These are phyloP conservation scores for Kuschelorhynchus macadamiae DNA, from an alignment of 2,888 invertebrate species.

Conservation along the genomic window DNA sequence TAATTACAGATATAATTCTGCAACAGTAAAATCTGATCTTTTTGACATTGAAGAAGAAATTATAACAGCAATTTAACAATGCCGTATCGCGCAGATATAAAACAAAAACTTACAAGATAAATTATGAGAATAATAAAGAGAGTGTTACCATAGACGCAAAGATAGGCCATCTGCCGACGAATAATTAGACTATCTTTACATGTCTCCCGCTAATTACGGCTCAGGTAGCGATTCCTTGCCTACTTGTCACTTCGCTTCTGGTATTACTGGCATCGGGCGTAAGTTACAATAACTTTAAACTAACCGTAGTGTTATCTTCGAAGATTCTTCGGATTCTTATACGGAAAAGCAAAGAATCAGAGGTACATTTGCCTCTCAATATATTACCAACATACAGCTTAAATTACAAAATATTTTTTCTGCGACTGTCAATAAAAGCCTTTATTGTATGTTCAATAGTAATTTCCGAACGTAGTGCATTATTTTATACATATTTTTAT, in stretches of 20 bases:
- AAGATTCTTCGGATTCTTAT: constrained; percentile 26
- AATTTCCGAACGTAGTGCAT: no score
- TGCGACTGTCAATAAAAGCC: no score
- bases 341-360: background rate
- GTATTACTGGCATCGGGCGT: constrained; percentile 34
- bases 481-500: no score
- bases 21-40: no score
- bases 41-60: no score
- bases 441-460: no score
- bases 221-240: constrained; percentile 40
- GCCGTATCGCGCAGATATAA: constrained; percentile 11
- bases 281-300: constrained; percentile 28
- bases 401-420: no score
- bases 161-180: constrained; percentile 49
- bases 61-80: constrained; percentile 27
- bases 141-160: constrained; percentile 32
- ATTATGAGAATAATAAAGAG: constrained; percentile 39
- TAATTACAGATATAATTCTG: no score
- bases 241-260: constrained; percentile 37
- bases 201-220: constrained; percentile 42
- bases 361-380: no score
- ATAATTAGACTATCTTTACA: constrained; percentile 52
- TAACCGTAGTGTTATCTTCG: constrained; percentile 5
- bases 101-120: constrained; percentile 26
- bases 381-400: no score